Conservation (phyloP, 2,113 vertebrate species). For the Mustela nigripes region DNA sequence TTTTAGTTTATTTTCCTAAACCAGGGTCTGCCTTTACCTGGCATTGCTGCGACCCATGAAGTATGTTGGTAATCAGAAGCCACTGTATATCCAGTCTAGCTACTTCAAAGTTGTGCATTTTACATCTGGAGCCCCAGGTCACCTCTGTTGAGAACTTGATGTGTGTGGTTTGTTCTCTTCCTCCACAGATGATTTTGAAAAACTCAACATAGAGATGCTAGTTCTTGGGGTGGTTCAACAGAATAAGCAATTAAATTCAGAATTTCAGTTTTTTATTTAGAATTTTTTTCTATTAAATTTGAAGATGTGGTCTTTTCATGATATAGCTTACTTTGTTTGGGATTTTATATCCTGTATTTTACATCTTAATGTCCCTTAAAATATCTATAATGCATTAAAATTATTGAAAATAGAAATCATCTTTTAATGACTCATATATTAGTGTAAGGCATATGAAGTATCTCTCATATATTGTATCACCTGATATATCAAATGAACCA, state of each 20-base stretch:
- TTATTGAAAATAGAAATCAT: background rate
- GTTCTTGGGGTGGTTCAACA: background rate
- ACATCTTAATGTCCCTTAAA: background rate
- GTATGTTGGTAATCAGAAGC: background rate
- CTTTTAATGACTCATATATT: background rate
- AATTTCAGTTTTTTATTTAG: background rate
- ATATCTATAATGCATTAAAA: background rate
- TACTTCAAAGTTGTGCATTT: background rate
- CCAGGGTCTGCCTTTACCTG: background rate
- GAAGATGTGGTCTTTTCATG: background rate
- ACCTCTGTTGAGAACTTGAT: background rate
- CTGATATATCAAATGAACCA: background rate
- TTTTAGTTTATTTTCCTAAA: background rate
- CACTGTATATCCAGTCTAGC: background rate
- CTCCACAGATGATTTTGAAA: background rate
- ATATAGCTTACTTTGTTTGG: background rate
- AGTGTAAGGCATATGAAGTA: background rate
- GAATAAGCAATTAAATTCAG: background rate
- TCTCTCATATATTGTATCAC: background rate
- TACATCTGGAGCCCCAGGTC: background rate
- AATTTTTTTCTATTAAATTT: constrained; percentile 29
- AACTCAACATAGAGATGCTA: background rate
- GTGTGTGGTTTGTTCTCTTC: background rate
- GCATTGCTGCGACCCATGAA: background rate
- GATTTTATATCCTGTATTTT: background rate